Base-by-base conservation (phyloP, 2,888 invertebrate genomes). In the Abrostola tripartita region DNA sequence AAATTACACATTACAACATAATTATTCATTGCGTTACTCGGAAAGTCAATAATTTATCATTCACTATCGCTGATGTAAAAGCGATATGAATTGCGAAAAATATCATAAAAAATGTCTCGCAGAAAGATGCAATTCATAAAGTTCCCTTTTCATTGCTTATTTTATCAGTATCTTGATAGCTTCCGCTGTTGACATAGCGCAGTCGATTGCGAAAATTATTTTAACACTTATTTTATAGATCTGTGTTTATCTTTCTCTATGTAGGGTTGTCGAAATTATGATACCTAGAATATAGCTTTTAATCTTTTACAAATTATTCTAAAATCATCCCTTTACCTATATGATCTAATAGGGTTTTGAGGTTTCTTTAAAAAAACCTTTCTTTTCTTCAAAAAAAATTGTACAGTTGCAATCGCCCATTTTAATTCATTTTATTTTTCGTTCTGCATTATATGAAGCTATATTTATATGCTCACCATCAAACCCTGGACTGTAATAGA, bases 41-140 rank as follows among this genome's bases (percentile, higher is more conserved):
- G 85, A 76, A 83, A 86, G 83, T 83, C 70, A 80, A 73, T 76
- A 86, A 90, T 91, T 88, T 86, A 88, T 90, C 90, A 87, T 87
- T 66, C 67, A 75, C 78, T 81, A 82, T 83, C 79, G 79, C 81
- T 79, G 80, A 84, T 85, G 80, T 67, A 71, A 56, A 76, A 78
- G 71, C 63, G 71, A 67, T 68, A 24, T 41, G n/a, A 11, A 42
- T 12, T 42, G n/a, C 6, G n/a, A 47, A 47, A 44, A 47, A 24
- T 9, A 9, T 9, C 14, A 9, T 62, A 57, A 61, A 51, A 60
- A 60, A 55, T 61, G 53, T 55, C 57, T 59, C 69, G 71, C 74
- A 65, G 71, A 78, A 81, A 79, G 75, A 70, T 77, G 42, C 50
- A 49, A 12, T 64, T 52, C 42, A 11, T n/a, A 67, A 51, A 41